Percentiles rank a stretch among this genome's conserved stretches.
Conservation (phyloP, 1,140 invertebrate genomes). For the Anastrepha obliqua region DNA sequence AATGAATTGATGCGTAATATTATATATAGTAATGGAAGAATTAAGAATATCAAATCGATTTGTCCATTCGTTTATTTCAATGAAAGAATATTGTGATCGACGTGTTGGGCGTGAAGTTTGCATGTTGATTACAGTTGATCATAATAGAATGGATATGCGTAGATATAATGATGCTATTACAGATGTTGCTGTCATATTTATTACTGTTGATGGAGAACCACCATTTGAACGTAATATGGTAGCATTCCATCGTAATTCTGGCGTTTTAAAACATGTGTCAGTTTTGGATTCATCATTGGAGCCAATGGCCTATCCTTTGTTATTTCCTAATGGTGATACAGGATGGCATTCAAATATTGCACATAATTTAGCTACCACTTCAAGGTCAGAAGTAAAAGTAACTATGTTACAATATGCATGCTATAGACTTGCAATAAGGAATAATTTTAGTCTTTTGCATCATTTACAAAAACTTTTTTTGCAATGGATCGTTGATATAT, state of each 20-base stretch:
- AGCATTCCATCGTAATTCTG: constrained; percentile 9
- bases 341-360: constrained; percentile 33
- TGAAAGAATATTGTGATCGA: neutral
- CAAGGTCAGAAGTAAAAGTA: constrained; percentile 13
- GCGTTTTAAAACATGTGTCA: neutral
- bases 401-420: constrained; percentile 3
- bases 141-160: neutral
- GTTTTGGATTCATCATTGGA: constrained; percentile 48
- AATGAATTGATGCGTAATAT: neutral
- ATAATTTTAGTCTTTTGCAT: neutral
- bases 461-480: neutral
- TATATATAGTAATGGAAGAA: neutral
- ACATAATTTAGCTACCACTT: neutral
- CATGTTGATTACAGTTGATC: constrained; percentile 39
- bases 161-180: constrained; percentile 48
- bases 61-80: constrained; percentile 10
- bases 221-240: constrained; percentile 50
- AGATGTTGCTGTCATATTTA: constrained; percentile 49
- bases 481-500: constrained; percentile 42
- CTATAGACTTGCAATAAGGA: neutral
- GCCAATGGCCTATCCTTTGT: constrained; percentile 27
- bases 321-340: neutral
- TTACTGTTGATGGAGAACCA: neutral
- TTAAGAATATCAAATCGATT: neutral
- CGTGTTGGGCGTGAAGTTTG: neutral